phyloP scores from a whole-genome alignment of 2,888 invertebrate species.

The Fragum whitleyi region DNA sequence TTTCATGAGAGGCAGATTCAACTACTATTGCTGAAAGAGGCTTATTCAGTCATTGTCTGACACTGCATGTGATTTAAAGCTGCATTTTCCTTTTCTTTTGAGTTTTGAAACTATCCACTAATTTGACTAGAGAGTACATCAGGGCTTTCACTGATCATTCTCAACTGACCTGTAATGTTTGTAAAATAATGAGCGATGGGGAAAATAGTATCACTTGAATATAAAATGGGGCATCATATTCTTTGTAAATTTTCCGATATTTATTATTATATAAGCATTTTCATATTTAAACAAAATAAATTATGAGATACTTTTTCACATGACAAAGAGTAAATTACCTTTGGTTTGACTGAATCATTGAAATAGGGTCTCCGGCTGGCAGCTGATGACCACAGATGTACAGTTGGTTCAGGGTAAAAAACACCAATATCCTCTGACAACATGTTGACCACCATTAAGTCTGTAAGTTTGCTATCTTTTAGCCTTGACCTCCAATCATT shows the following conservation, averaged over 20 bases:
- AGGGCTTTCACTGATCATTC: too few species aligned
- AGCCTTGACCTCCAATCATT: constrained; percentile 32
- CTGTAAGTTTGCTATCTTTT: constrained; percentile 1
- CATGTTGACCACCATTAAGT: constrained; percentile 15
- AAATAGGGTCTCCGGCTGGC: constrained; percentile 13
- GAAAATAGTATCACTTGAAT: not conserved
- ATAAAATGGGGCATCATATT: not conserved
- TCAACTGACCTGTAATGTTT: not conserved
- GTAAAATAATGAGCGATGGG: not conserved
- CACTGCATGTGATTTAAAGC: too few species aligned
- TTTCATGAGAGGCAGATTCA: too few species aligned
- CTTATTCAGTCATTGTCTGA: too few species aligned
- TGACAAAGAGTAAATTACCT: not conserved
- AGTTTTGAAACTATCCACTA: too few species aligned
- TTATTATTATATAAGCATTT: not conserved
- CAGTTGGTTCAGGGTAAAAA: constrained; percentile 5
- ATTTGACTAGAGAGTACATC: too few species aligned
- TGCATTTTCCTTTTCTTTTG: too few species aligned
- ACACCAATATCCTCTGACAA: not conserved
- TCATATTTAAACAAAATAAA: not conserved
- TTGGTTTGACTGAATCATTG: not conserved
- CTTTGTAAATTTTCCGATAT: not conserved
- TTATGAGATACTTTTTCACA: not conserved
- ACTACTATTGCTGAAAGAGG: too few species aligned
- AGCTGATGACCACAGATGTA: not conserved